phyloP scores from a whole-genome alignment of 2,888 invertebrate genomes.

The Alsophila aescularia region DNA sequence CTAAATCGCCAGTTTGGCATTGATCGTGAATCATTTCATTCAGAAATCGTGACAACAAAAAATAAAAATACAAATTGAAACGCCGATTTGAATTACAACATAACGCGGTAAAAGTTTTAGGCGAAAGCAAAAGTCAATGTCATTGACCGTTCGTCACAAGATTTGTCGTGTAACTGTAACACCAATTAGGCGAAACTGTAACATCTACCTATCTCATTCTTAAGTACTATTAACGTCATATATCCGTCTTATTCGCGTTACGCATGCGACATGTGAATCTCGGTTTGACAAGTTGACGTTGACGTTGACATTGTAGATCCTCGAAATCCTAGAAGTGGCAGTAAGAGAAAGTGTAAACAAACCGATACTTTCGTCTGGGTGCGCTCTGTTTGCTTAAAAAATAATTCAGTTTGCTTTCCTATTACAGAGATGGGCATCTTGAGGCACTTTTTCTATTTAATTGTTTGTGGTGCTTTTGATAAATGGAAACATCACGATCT shows the following conservation, averaged over 20 bases:
- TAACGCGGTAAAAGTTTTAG: slow-evolving; percentile 52
- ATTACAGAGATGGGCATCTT: slow-evolving; percentile 34
- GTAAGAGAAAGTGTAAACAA: slow-evolving; percentile 77
- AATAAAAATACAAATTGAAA: slow-evolving; percentile 19
- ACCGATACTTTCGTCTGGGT: slow-evolving; percentile 52
- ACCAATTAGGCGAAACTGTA: slow-evolving; percentile 37
- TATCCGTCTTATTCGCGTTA: slow-evolving; percentile 42
- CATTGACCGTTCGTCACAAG: slow-evolving; percentile 58
- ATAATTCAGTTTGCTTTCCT: slow-evolving; percentile 42
- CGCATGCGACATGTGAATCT: slow-evolving; percentile 36
- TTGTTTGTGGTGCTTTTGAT: slow-evolving; percentile 6
- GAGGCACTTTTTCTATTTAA: slow-evolving; percentile 23
- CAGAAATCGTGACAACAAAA: slow-evolving; percentile 3
- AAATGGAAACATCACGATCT: slow-evolving; percentile 1
- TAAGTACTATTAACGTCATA: slow-evolving; percentile 34
- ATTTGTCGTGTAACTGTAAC: slow-evolving; percentile 50
- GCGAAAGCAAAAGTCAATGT: slow-evolving; percentile 70
- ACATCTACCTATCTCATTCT: slow-evolving; percentile 34
- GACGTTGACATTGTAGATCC: slow-evolving; percentile 45
- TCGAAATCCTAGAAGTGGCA: slow-evolving; percentile 56
- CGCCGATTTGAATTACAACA: slow-evolving; percentile 38
- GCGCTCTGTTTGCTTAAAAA: slow-evolving; percentile 52
- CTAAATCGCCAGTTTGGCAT: not conserved
- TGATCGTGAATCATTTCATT: slow-evolving; percentile 30
- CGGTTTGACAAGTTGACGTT: slow-evolving; percentile 50